Evolutionary conservation across 2,797 vertebrate species (phyloP), one percentile per base, ranked within the genome.

Genomic region (Oophaga sylvatica): DNA sequence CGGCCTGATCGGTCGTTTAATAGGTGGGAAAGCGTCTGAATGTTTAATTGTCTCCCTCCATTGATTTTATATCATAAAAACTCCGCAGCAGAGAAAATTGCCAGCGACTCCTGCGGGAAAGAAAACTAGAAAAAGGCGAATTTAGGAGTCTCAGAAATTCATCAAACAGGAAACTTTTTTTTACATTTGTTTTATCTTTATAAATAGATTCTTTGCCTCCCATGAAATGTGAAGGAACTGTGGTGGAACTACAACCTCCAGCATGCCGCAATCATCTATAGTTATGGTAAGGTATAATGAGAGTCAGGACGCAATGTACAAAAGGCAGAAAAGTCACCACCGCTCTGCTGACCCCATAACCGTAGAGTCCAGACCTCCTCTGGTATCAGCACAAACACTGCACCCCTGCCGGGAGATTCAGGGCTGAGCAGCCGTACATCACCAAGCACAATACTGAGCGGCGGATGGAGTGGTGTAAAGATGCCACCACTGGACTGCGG

Each of bases 41-140:
- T 13, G 67, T 60, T 81, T 73, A 70, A 87, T 75, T 81, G 53
- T 73, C 26, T 87, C 68, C 26, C 84, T 59, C 57, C 77, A 45
- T 80, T 71, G 77, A 53, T 86, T 80, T 81, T 87, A 80, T 59
- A 81, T 75, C 85, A 59, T 81, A 87, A 80, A 41, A 86, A 57
- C 20, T 57, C 63, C 41, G 77, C 76, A 86, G 79, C 84, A 80
- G 70, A 73, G 53, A 35, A 81, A 48, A 87, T 62, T 68, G 75
- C 60, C 45, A 26, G 1, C 3, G 83, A 53, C 59, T 77, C 71
- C 71, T 85, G 20, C 67, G 67, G 85, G 85, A 53, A 31, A 56
- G 67, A 15, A 10, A 68, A 22, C 12, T 17, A 57, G 48, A 59
- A 48, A 17, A 79, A 56, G 53, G 59, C 9, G 26, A 78, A 77